A percentile compares a stretch with the other conserved stretches of the same genome.
Conservation (phyloP, 2,113 vertebrate genomes). For the Zosterops borbonicus region DNA sequence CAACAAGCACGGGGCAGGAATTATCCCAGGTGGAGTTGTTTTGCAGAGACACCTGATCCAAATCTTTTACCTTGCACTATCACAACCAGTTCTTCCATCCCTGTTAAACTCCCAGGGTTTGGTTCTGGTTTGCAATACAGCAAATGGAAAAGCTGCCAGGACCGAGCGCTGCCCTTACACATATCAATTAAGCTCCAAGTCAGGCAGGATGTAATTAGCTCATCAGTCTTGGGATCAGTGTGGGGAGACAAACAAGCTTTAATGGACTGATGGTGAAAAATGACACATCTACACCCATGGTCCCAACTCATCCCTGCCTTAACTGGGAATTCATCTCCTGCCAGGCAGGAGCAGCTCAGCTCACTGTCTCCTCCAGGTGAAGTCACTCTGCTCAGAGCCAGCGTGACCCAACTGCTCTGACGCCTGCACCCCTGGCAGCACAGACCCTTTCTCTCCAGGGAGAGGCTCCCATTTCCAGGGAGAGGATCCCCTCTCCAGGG, state of each 20-base stretch:
- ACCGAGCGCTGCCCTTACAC: background rate
- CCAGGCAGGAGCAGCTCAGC: background rate
- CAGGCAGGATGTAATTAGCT: slow-evolving; percentile 46
- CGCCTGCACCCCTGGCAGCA: rapidly evolving
- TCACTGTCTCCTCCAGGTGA: background rate
- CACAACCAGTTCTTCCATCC: slow-evolving; percentile 42
- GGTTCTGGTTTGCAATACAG: slow-evolving; percentile 10
- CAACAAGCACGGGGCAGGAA: background rate
- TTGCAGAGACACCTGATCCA: background rate
- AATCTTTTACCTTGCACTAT: background rate
- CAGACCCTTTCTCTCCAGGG: no score
- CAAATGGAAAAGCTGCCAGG: background rate
- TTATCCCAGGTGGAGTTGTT: slow-evolving; percentile 3
- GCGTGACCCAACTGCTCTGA: background rate
- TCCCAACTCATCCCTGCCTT: background rate
- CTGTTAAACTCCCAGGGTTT: slow-evolving; percentile 26
- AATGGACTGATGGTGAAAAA: slow-evolving; percentile 11
- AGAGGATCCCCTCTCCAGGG: background rate
- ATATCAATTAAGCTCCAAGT: slow-evolving; percentile 1
- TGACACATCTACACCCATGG: background rate
- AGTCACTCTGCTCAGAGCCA: background rate
- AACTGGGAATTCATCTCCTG: background rate
- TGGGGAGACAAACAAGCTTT: slow-evolving; percentile 15
- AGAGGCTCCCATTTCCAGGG: background rate
- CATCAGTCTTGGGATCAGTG: slow-evolving; percentile 17